Base-by-base conservation (phyloP, 2,113 vertebrate species). In the Scomber colias region DNA sequence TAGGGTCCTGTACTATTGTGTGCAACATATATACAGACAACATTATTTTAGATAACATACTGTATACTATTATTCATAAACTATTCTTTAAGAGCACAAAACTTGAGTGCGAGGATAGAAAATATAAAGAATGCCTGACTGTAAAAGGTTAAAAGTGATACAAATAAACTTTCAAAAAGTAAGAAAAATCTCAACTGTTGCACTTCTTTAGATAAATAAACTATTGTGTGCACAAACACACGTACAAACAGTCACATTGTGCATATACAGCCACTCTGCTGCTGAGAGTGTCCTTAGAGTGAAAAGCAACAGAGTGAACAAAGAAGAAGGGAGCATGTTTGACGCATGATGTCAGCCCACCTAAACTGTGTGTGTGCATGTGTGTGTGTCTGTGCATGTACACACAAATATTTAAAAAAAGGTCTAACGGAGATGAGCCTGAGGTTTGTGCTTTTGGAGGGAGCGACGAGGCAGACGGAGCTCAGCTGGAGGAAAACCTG, bases 401-500 rank as follows among this genome's bases (percentile, higher is more conserved):
- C 24, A 27, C 2, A 27, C 2, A 27, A 27, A 27, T 27, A 27
- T 27, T 27, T 27, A 16, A 60, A 40, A 30, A 59, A 27, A 54
- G 57, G 66, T 51, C 31, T 54, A 65, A 66, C 70, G 63, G 10
- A 70, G 85, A 90, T 79, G 86, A 82, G 67, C 40, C 21, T 1
- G 44, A 77, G 57, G 62, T 75, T 74, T 71, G 48, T 65, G 70
- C 30, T 86, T 27, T 74, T 60, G 62, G 21, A 88, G 75, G 79
- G 80, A 75, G 63, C 55, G 56, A 88, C 63, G 69, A 62, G 46
- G 53, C 46, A 80, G 49, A 55, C 11, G 16, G 17, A 24, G 54
- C 64, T 59, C 68, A 77, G 79, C 66, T 70, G 83, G 45, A 84
- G 45, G 48, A 87, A 27, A 82, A 85, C 71, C 63, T 74, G 74